A percentile compares a stretch with the other conserved stretches of the same genome.
These are phyloP conservation scores for Colletes latitarsis DNA, from an alignment of 1,140 invertebrate genomes.

Conservation along the genomic window DNA sequence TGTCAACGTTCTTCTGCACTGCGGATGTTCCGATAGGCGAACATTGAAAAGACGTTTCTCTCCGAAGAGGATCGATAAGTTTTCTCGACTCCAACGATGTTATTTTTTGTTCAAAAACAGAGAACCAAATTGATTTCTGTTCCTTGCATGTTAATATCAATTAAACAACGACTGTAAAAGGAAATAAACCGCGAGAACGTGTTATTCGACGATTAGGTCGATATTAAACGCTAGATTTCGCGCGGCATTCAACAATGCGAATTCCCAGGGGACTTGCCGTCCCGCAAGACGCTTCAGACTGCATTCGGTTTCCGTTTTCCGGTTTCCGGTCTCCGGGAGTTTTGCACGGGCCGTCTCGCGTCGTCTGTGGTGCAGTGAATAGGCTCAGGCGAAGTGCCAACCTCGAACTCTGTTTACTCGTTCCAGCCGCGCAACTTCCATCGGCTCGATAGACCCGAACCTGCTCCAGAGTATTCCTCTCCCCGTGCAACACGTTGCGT, in stretches of 20 bases:
- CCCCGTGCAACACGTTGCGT: conserved; percentile 36
- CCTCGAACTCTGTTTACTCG: conserved; percentile 49
- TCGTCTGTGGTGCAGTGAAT: conserved; percentile 33
- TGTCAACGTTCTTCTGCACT: neutral
- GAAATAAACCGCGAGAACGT: neutral
- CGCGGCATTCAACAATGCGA: conserved; percentile 4
- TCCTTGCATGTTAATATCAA: too few species aligned
- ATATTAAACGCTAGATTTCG: neutral
- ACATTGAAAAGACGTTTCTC: neutral
- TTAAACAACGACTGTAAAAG: neutral
- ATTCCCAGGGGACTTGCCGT: neutral
- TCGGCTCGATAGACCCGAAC: conserved; percentile 7
- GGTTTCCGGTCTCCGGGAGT: conserved; percentile 9
- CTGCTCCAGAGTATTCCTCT: neutral
- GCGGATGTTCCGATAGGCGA: neutral
- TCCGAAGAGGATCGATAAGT: neutral
- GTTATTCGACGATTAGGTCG: neutral
- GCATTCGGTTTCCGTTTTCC: conserved; percentile 19
- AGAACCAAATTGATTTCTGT: too few species aligned
- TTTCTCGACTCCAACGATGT: too few species aligned
- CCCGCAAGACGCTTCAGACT: conserved; percentile 27
- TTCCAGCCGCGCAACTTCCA: conserved; percentile 14
- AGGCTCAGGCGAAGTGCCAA: conserved; percentile 42
- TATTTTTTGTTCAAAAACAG: too few species aligned
- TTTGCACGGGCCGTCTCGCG: conserved; percentile 2